Percentiles rank a stretch among this genome's conserved stretches.
These are phyloP conservation scores for Trachelus tabidus DNA, from an alignment of 2,888 invertebrate species.

Conservation along the genomic window DNA sequence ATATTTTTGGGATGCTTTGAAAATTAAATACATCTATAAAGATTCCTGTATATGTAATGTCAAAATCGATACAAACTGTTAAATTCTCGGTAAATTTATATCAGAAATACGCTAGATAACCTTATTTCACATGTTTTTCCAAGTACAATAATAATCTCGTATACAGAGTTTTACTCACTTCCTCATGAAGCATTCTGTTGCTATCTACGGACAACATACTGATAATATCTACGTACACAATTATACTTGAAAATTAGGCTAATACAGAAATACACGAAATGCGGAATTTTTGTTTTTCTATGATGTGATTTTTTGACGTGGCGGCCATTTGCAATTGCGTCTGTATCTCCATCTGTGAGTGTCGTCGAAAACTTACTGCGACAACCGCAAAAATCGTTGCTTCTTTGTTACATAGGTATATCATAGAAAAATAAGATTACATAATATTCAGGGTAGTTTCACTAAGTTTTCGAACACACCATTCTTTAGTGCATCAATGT, in stretches of 20 bases:
- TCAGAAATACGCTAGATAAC: neutral
- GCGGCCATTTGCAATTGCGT: conserved; percentile 32
- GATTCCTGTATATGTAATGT: neutral
- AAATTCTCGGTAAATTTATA: neutral
- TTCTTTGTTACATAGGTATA: neutral
- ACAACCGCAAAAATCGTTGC: neutral
- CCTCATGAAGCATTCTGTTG: conserved; percentile 37
- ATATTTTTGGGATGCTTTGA: neutral
- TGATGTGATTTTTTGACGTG: conserved; percentile 26
- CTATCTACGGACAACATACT: conserved; percentile 45
- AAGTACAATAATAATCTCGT: neutral
- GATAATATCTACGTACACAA: conserved; percentile 23
- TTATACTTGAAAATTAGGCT: conserved; percentile 13
- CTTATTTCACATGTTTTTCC: neutral
- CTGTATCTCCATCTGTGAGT: conserved; percentile 11
- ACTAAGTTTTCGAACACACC: neutral
- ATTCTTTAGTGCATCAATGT: neutral
- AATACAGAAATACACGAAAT: conserved; percentile 19
- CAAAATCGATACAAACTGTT: neutral
- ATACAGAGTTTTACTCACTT: conserved; percentile 32
- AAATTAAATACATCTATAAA: neutral
- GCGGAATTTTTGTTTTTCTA: conserved; percentile 18
- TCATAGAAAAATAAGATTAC: neutral
- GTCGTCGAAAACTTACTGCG: neutral
- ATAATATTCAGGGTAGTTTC: neutral